Percentiles rank a stretch among this genome's conserved stretches.
Evolutionary conservation across 2,888 invertebrate species (phyloP).

Genomic region (Brachycybe producta): DNA sequence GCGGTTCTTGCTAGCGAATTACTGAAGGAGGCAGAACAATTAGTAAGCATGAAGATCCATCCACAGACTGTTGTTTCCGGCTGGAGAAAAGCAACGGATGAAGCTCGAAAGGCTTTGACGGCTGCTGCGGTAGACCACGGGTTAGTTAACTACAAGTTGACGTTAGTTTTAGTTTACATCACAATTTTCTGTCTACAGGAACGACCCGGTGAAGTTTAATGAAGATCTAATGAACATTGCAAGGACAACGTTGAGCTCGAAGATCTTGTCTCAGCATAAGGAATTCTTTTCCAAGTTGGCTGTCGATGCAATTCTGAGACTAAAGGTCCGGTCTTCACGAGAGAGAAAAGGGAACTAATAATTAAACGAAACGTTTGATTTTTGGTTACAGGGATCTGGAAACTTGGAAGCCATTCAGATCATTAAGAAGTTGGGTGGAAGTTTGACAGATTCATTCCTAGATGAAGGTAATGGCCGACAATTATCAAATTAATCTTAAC

Average conservation of each 20-base stretch:
- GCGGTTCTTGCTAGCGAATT: constrained; percentile 90
- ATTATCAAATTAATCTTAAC: constrained; percentile 4
- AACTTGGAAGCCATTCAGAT: constrained; percentile 93
- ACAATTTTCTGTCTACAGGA: constrained; percentile 35
- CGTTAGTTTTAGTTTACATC: constrained; percentile 1
- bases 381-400: constrained; percentile 56
- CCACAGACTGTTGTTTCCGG: constrained; percentile 96
- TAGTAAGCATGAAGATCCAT: constrained; percentile 86
- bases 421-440: constrained; percentile 90
- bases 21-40: constrained; percentile 83
- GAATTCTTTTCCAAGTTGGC: constrained; percentile 90
- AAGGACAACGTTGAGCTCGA: constrained; percentile 91
- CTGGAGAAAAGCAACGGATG: constrained; percentile 76
- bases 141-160: constrained; percentile 26
- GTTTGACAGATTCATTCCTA: constrained; percentile 85
- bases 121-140: constrained; percentile 69
- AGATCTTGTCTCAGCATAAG: constrained; percentile 93
- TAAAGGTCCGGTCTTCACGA: constrained; percentile 48
- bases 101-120: constrained; percentile 68
- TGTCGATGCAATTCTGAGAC: constrained; percentile 84
- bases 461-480: constrained; percentile 64
- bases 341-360: too few species aligned
- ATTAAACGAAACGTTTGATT: background rate
- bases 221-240: constrained; percentile 92
- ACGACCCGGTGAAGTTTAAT: constrained; percentile 60